Base-by-base conservation (phyloP, 2,888 invertebrate species). In the Meandrusa payeni region DNA sequence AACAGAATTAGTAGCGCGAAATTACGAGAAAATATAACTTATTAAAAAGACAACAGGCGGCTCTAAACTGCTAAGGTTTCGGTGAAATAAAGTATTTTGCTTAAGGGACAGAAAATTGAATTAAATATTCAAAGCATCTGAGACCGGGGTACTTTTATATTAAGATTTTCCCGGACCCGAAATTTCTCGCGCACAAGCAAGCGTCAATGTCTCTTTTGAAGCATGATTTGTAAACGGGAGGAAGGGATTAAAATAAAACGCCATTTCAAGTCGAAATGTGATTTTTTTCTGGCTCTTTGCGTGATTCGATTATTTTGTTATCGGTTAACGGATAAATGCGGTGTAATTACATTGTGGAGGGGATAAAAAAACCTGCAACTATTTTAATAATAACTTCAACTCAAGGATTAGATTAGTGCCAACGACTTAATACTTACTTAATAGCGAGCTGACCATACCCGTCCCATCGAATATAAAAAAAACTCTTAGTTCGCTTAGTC, bases 81-180 rank as follows among this genome's bases (percentile, higher is more conserved):
- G 19, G 2, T 12, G 12, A 26, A 26, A 31, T 36, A 24, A 31
- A 43, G 9, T 31, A 20, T 31, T 29, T 43, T 37, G 17, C 29
- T 12, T 23, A 23, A 19, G 42, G 37, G 31, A 37, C 37, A 37
- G 19, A 36, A 24, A 36, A 42, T 31, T 37, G 29, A 37, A 43
- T 43, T 43, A 43, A 42, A 29, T 37, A 37, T 37, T 43, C 37
- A 37, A 37, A 31, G 24, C 19, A 13, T 17, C 37, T 7, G 24
- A 24, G 9, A 20, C 17, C 6, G 7, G 5, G 37, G 13, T 20
- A 37, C 28, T 17, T 31, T 43, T 31, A 7, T 20, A 20, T 33
- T 10, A 41, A 41, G 20, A 23, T 34, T 20, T 28, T 28, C 34
- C 6, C n/a, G 28, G 15, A 29, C 13, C 23, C 24, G 1, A 29